Percentiles rank a stretch among this genome's conserved stretches.
Evolutionary conservation across 2,797 vertebrate genomes (phyloP).

Genomic region (Clangula hyemalis): DNA sequence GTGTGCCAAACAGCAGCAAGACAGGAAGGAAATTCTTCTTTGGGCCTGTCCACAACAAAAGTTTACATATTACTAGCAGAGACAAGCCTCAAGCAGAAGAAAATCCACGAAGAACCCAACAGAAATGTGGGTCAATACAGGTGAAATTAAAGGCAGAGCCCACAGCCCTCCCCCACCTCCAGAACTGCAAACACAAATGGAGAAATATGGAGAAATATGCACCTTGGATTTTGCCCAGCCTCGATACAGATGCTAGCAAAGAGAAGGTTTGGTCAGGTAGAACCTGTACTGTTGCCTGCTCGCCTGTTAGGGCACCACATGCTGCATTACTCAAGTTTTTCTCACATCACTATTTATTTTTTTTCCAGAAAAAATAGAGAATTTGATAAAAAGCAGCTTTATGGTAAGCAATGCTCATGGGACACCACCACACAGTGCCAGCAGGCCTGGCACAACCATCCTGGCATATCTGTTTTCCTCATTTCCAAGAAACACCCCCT

Average conservation of each 20-base stretch:
- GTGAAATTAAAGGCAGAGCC: neutral
- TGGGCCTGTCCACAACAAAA: too few relatives aligned
- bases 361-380: neutral
- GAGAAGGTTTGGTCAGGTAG: neutral
- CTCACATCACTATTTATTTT: neutral
- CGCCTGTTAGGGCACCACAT: neutral
- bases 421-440: neutral
- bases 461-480: neutral
- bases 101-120: too few relatives aligned
- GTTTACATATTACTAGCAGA: too few relatives aligned
- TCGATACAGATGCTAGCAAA: neutral
- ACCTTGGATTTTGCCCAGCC: neutral
- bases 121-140: neutral
- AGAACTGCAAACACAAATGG: neutral
- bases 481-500: neutral
- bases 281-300: neutral
- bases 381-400: neutral
- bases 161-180: too few relatives aligned
- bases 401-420: rapidly evolving
- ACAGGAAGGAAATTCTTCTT: too few relatives aligned
- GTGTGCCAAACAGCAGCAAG: too few relatives aligned
- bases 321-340: neutral
- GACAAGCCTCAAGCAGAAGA: too few relatives aligned
- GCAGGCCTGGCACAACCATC: neutral
- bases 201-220: neutral